phyloP scores from a whole-genome alignment of 2,888 invertebrate species.

The Volucella inanis region DNA sequence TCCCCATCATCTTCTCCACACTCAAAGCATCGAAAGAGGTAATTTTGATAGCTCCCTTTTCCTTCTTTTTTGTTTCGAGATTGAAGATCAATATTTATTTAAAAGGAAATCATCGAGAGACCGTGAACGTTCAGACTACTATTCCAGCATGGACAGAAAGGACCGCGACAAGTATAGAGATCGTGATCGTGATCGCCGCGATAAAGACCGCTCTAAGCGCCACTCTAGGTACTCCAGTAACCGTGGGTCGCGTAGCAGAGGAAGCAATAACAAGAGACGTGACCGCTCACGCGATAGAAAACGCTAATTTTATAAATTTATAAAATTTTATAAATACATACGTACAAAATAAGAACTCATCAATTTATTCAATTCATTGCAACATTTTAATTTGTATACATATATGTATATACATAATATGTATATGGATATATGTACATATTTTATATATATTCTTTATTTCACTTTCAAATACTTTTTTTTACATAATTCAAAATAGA shows the following conservation, averaged over 20 bases:
- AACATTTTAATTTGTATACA: constrained; percentile 28
- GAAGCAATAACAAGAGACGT: constrained; percentile 79
- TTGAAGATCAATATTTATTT: not conserved
- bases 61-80: too few species aligned
- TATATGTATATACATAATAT: too few species aligned
- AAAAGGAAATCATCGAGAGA: constrained; percentile 77
- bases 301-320: constrained; percentile 76
- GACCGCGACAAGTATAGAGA: constrained; percentile 80
- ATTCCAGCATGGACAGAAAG: constrained; percentile 77
- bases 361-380: constrained; percentile 53
- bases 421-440: too few species aligned
- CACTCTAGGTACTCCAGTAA: constrained; percentile 79
- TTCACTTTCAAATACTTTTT: constrained; percentile 43
- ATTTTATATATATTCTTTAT: constrained; percentile 21
- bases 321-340: not conserved
- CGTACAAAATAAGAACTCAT: constrained; percentile 24
- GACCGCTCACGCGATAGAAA: constrained; percentile 81
- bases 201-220: constrained; percentile 78
- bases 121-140: constrained; percentile 80
- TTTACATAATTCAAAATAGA: constrained; percentile 36
- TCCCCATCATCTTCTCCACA: constrained; percentile 82
- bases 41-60: constrained; percentile 11
- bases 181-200: constrained; percentile 76
- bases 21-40: constrained; percentile 82
- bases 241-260: constrained; percentile 78